Evolutionary conservation across 2,797 vertebrate species (phyloP).

Genomic region (Microchirus variegatus): DNA sequence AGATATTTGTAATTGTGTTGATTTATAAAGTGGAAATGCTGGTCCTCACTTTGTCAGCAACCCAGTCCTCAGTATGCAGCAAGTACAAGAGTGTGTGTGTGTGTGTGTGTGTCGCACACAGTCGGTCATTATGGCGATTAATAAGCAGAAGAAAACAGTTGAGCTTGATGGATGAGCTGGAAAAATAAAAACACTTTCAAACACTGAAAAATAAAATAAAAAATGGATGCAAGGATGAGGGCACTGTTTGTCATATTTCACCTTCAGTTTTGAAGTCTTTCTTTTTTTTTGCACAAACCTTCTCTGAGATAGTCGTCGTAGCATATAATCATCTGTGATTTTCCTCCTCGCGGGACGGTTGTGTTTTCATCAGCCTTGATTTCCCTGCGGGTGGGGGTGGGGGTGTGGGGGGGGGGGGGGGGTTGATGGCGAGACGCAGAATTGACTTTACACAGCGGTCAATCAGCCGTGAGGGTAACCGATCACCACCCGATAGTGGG

Average conservation of each 20-base stretch:
- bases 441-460: constrained; percentile 54
- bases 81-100: too few species aligned
- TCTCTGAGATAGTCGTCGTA: constrained; percentile 8
- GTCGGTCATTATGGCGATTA: neutral
- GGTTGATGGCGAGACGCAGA: constrained; percentile 26
- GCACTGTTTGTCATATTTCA: constrained; percentile 3
- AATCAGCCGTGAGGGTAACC: constrained; percentile 52
- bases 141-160: constrained; percentile 2
- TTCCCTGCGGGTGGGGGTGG: constrained; percentile 56
- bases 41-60: too few species aligned
- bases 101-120: neutral
- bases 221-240: constrained; percentile 16
- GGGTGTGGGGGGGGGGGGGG: too few species aligned
- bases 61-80: too few species aligned
- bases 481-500: constrained; percentile 58
- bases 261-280: neutral
- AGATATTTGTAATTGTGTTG: too few species aligned
- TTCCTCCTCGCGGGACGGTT: constrained; percentile 22
- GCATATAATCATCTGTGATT: constrained; percentile 25
- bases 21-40: too few species aligned
- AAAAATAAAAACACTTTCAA: too few species aligned
- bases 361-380: constrained; percentile 57
- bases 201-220: neutral
- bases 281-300: neutral
- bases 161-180: neutral